Base-by-base conservation (phyloP, 2,888 invertebrate species). In the Drosophila rubida region DNA sequence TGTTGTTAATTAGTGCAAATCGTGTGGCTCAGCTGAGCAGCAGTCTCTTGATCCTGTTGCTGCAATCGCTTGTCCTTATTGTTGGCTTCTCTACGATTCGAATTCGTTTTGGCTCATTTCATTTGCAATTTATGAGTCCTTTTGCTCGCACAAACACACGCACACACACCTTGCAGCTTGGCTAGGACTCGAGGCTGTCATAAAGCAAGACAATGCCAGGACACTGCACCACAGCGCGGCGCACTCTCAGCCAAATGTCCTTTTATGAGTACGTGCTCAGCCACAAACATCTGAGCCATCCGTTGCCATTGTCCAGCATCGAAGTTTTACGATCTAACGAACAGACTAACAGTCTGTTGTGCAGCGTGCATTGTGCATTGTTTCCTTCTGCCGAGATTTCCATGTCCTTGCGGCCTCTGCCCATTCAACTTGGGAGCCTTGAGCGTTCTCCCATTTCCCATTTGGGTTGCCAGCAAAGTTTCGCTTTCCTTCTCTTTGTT, bases 61-160 rank as follows among this genome's bases (percentile, higher is more conserved):
- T 42, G 39, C 35, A 44, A 65, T 25, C 30, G 41, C 32, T 48
- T 9, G 44, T 41, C 19, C 55, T 59, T 46, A n/a, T 27, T 46
- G 46, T 45, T 27, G 44, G 22, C 4, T 14, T 14, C 25, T 46
- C 25, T 37, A 44, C 14, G 27, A 64, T 69, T 62, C 69, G 66
- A 48, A 88, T 90, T 90, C 88, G 90, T 64, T 86, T 85, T 90
- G 90, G 83, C 88, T 90, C 90, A 90, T 89, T 90, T 90, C 77
- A 84, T 88, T 90, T 88, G 90, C 87, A 88, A 89, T 90, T 90
- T 90, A 90, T 89, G 88, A 69, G 78, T 62, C 44, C 42, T 69
- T 46, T 62, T 48, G 25, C 45, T 50, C 23, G 39, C 37, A 50
- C 37, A 7, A 22, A 42, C 69, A 75, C 84, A 81, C 76, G 3